Percentiles rank a stretch among this genome's conserved stretches.
Conservation (phyloP, 2,113 vertebrate genomes). For the Cochlearius cochlearius region DNA sequence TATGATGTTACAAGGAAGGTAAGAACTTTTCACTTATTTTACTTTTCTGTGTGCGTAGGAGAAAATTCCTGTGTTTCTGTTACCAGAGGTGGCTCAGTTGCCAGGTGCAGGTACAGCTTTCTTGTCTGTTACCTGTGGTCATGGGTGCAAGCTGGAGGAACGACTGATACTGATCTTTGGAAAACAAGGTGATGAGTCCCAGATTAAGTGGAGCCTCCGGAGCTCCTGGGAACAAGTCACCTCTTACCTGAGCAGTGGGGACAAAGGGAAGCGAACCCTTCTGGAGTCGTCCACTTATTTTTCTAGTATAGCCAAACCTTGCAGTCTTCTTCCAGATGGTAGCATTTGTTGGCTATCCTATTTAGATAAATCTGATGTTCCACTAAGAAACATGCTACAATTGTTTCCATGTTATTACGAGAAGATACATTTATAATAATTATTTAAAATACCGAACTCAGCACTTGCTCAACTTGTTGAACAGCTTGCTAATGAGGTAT, state of each 20-base stretch:
- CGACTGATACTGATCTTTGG: neutral
- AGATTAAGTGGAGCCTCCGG: neutral
- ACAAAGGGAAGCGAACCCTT: neutral
- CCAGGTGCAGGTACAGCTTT: neutral
- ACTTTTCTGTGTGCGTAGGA: fast-evolving
- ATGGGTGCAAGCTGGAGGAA: neutral
- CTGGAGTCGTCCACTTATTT: neutral
- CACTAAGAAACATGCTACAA: neutral
- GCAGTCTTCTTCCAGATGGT: neutral
- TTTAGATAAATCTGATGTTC: neutral
- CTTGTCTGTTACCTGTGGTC: neutral
- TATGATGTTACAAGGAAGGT: neutral
- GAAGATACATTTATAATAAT: conserved; percentile 11
- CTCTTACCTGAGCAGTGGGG: neutral
- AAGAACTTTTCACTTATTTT: neutral
- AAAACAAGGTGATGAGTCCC: neutral
- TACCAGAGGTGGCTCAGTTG: neutral
- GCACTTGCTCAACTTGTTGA: conserved; percentile 38
- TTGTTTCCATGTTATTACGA: neutral
- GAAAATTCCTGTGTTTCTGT: neutral
- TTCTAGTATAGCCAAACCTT: neutral
- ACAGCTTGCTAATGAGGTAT: conserved; percentile 39
- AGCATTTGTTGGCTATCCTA: neutral
- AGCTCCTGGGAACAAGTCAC: neutral
- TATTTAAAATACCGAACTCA: conserved; percentile 30